Evolutionary conservation across 2,113 vertebrate species (phyloP).

Genomic region (Cynoglossus semilaevis): DNA sequence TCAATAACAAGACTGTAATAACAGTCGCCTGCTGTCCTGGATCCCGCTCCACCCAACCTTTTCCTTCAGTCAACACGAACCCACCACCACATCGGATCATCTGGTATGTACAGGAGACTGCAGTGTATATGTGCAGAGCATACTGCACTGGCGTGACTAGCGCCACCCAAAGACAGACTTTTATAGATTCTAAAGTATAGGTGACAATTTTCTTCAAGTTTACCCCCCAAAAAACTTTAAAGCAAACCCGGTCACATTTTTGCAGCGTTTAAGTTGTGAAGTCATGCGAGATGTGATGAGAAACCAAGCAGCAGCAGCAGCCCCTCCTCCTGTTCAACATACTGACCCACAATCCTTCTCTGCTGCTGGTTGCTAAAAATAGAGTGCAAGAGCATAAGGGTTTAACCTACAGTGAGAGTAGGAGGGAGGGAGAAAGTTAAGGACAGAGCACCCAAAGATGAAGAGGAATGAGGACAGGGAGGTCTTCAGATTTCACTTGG

Average conservation of each 20-base stretch:
- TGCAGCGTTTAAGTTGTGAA: neutral
- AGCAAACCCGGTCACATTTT: neutral
- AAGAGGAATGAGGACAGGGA: too few relatives aligned
- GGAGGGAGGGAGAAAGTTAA: constrained; percentile 19
- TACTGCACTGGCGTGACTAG: neutral
- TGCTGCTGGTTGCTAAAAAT: constrained; percentile 57
- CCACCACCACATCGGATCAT: neutral
- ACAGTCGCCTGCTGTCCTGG: constrained; percentile 36
- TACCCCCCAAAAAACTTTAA: neutral
- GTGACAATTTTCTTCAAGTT: neutral
- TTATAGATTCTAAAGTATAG: neutral
- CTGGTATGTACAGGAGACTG: constrained; percentile 7
- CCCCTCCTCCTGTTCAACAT: constrained; percentile 57
- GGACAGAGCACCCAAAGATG: too few relatives aligned
- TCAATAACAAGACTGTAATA: constrained; percentile 9
- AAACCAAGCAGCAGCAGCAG: constrained; percentile 13
- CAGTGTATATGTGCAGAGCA: neutral
- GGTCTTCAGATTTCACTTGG: neutral
- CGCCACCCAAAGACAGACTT: too few relatives aligned
- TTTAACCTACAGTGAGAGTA: constrained; percentile 58
- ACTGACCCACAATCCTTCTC: constrained; percentile 66
- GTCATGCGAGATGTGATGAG: constrained; percentile 17
- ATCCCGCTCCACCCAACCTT: constrained; percentile 29
- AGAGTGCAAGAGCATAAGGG: constrained; percentile 35
- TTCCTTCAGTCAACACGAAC: constrained; percentile 44